Percentiles rank a stretch among this genome's conserved stretches.
Evolutionary conservation across 1,140 invertebrate genomes (phyloP).

Genomic region (Elysia chlorotica): DNA sequence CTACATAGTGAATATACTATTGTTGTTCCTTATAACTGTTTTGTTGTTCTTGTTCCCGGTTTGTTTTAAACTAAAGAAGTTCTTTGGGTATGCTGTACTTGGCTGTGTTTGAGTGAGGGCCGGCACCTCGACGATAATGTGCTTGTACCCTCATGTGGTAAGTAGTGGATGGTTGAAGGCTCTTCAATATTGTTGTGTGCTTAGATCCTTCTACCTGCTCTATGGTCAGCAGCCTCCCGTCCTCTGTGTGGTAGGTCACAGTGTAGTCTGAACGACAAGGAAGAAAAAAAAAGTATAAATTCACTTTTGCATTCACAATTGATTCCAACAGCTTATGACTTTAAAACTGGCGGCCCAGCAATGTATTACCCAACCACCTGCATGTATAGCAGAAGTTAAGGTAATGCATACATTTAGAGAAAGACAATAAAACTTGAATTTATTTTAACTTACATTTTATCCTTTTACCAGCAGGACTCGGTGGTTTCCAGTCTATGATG

Average conservation of each 20-base stretch:
- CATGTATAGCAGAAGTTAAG: no score
- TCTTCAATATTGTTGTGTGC: not conserved
- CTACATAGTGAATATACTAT: no score
- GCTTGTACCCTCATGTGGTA: slow-evolving; percentile 24
- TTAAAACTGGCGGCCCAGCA: no score
- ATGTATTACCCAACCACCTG: no score
- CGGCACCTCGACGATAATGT: not conserved
- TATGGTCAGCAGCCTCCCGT: slow-evolving; percentile 1
- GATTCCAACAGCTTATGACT: no score
- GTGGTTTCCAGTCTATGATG: not conserved
- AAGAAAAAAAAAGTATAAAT: no score
- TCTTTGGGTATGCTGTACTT: slow-evolving; percentile 25
- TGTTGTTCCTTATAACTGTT: no score
- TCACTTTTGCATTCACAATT: no score
- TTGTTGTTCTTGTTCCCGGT: no score
- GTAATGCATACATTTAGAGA: no score
- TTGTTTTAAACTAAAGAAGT: no score
- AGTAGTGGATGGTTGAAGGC: slow-evolving; percentile 1
- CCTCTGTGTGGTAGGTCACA: slow-evolving; percentile 6
- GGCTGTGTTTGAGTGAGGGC: slow-evolving; percentile 15
- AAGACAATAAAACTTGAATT: no score
- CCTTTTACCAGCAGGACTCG: not conserved
- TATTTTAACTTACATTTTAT: not conserved
- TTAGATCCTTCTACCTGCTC: not conserved
- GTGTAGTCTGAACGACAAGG: slow-evolving; percentile 13